Conservation (phyloP, 2,113 vertebrate species). For the Dicerorhinus sumatrensis region DNA sequence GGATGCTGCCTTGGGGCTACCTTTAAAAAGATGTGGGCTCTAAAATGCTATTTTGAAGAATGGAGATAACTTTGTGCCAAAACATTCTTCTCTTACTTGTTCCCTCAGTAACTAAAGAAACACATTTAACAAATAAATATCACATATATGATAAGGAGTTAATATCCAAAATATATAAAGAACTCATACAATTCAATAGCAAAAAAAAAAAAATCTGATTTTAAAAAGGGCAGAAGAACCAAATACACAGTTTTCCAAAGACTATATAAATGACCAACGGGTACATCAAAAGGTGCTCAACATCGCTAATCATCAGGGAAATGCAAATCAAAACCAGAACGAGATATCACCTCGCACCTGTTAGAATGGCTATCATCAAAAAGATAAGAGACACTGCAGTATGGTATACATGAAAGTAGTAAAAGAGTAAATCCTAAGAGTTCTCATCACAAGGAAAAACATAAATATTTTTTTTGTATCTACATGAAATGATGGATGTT, state of each 20-base stretch:
- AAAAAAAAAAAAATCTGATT: background rate
- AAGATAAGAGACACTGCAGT: background rate
- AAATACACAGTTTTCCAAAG: background rate
- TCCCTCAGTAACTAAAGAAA: background rate
- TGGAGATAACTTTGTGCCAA: background rate
- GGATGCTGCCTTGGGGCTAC: background rate
- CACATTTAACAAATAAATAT: background rate
- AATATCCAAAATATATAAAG: background rate
- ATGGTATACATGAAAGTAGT: background rate
- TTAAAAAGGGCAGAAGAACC: background rate
- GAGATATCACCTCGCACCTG: background rate
- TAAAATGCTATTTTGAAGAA: constrained; percentile 1
- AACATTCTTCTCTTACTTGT: background rate
- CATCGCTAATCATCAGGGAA: background rate
- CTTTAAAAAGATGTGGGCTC: background rate
- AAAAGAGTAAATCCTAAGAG: background rate
- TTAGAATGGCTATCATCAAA: background rate
- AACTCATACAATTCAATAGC: background rate
- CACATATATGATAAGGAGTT: background rate
- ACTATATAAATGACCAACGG: background rate
- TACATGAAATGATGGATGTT: background rate
- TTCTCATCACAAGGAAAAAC: background rate
- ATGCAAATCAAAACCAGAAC: background rate
- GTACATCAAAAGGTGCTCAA: background rate
- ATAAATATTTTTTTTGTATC: background rate